phyloP scores from a whole-genome alignment of 2,888 invertebrate species.

The Pammene aurita region DNA sequence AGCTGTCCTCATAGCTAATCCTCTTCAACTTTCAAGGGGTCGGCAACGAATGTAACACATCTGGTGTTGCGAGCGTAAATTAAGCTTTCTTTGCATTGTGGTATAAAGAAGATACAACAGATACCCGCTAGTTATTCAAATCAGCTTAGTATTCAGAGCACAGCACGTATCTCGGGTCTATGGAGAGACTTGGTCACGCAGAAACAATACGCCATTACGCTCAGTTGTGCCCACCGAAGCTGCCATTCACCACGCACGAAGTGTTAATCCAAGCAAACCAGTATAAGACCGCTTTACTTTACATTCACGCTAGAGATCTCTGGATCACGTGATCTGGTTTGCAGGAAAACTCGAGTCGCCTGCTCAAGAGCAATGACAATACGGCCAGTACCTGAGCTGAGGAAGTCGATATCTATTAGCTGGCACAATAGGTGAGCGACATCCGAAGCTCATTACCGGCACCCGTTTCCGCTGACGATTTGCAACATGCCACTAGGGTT shows the following conservation, averaged over 20 bases:
- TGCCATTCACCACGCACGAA: neutral
- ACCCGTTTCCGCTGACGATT: constrained; percentile 79
- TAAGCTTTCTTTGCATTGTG: neutral
- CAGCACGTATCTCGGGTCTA: constrained; percentile 64
- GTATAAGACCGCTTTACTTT: neutral
- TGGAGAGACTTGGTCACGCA: constrained; percentile 63
- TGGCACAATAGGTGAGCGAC: constrained; percentile 82
- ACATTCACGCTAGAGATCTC: neutral
- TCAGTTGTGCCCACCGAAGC: constrained; percentile 60
- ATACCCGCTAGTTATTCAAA: constrained; percentile 29
- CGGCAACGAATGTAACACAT: constrained; percentile 2
- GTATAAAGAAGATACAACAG: constrained; percentile 2
- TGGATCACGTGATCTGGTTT: neutral
- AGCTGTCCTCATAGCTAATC: neutral
- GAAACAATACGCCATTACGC: constrained; percentile 79
- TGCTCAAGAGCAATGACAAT: neutral
- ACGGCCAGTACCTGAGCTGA: constrained; percentile 66
- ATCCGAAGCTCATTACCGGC: constrained; percentile 82
- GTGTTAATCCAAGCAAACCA: neutral
- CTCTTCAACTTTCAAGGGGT: neutral
- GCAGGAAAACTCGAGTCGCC: neutral
- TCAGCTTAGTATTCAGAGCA: constrained; percentile 61
- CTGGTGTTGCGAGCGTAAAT: neutral
- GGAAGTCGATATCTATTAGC: constrained; percentile 83
- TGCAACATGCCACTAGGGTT: constrained; percentile 65